Conservation (phyloP, 1,140 invertebrate genomes). For the Ceratina calcarata region DNA sequence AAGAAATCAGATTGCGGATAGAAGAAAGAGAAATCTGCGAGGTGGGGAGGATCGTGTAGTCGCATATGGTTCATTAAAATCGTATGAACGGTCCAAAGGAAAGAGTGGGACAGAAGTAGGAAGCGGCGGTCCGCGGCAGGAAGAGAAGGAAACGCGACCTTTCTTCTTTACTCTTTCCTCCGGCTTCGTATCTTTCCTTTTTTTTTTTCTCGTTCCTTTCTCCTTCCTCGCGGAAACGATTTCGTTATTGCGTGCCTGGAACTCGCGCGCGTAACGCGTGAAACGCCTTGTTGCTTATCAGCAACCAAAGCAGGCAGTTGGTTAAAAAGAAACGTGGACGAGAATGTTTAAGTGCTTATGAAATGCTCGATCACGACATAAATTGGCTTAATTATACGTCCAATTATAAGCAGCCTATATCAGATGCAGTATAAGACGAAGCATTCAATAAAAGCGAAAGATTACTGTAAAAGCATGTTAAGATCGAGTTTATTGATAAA, state of each 20-base stretch:
- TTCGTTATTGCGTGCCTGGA: conserved; percentile 20
- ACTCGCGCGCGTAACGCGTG: conserved; percentile 25
- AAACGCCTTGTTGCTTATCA: conserved; percentile 17
- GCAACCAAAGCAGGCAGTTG: conserved; percentile 31
- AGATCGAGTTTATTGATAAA: too few species aligned
- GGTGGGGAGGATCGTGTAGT: conserved; percentile 19
- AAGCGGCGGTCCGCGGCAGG: conserved; percentile 15
- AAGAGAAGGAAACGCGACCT: conserved; percentile 47
- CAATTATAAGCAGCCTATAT: too few species aligned
- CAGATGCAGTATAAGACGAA: too few species aligned
- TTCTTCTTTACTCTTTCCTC: conserved; percentile 43
- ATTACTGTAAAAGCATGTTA: too few species aligned
- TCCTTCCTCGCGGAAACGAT: conserved; percentile 28
- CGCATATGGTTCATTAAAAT: conserved; percentile 56
- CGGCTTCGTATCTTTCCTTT: not conserved
- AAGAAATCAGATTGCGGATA: conserved; percentile 64
- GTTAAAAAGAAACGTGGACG: too few species aligned
- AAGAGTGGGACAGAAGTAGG: conserved; percentile 29
- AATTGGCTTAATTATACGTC: too few species aligned
- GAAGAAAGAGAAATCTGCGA: conserved; percentile 63
- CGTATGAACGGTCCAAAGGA: not conserved
- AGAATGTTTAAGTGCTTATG: too few species aligned
- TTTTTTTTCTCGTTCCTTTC: not conserved
- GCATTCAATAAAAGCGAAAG: too few species aligned
- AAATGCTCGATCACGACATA: too few species aligned